Conservation (phyloP, 2,888 invertebrate species). For the Tineola bisselliella region DNA sequence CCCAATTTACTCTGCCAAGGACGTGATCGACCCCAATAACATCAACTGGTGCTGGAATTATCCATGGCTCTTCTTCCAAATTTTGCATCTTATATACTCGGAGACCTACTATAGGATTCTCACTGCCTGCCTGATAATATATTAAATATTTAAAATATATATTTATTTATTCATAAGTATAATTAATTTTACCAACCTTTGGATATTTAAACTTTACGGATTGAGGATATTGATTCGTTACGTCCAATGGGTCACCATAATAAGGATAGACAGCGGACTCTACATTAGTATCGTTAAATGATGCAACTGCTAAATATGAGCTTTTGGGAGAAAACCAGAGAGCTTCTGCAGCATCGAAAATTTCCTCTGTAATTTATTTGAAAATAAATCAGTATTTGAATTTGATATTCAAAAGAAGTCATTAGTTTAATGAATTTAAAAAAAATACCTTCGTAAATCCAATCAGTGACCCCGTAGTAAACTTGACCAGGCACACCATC, state of each 20-base stretch:
- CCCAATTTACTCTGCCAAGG: conserved; percentile 79
- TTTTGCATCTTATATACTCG: conserved; percentile 67
- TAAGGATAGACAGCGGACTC: conserved; percentile 70
- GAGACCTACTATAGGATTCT: conserved; percentile 77
- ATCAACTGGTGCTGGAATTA: conserved; percentile 62
- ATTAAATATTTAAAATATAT: conserved; percentile 4
- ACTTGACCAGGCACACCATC: conserved; percentile 72
- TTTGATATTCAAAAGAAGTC: no score
- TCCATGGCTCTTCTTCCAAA: conserved; percentile 38
- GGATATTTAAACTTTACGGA: conserved; percentile 77
- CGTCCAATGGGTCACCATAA: conserved; percentile 71
- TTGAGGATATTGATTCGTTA: conserved; percentile 73
- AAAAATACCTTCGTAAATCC: conserved; percentile 89
- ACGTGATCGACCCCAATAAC: conserved; percentile 71
- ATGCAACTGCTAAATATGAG: conserved; percentile 73
- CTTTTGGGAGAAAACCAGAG: conserved; percentile 83
- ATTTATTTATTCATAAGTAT: background rate
- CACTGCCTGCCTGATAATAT: conserved; percentile 72
- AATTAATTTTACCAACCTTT: conserved; percentile 66
- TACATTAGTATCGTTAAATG: conserved; percentile 77
- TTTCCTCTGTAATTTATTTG: conserved; percentile 74
- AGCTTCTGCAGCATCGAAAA: conserved; percentile 75
- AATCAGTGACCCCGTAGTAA: conserved; percentile 88
- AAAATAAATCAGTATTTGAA: no score
- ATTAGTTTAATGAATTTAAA: no score